A percentile compares a stretch with the other conserved stretches of the same genome.
Evolutionary conservation across 1,140 invertebrate species (phyloP).

Genomic region (Monomorium pharaonis): DNA sequence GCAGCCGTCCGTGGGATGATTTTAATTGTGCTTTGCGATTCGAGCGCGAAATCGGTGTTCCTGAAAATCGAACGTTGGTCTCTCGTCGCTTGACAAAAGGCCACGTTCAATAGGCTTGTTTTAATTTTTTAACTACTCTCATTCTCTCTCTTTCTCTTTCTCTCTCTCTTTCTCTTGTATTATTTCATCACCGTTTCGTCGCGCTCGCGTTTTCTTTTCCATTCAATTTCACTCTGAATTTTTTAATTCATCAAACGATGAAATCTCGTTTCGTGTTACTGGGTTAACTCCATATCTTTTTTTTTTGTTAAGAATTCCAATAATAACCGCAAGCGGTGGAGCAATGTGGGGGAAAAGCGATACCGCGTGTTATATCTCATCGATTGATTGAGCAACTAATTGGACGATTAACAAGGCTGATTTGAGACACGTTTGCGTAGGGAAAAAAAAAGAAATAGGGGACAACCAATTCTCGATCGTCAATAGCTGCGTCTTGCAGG

Average conservation of each 20-base stretch:
- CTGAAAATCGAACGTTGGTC: background rate
- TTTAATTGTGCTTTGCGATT: background rate
- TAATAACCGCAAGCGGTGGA: slow-evolving; percentile 5
- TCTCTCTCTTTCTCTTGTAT: background rate
- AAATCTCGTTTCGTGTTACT: slow-evolving; percentile 3
- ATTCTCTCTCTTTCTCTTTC: no score
- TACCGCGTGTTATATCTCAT: background rate
- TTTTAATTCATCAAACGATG: background rate
- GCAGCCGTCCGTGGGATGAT: background rate
- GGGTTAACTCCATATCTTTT: background rate
- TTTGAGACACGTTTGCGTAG: background rate
- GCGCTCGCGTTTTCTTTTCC: background rate
- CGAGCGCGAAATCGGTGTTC: background rate
- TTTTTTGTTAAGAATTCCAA: slow-evolving; percentile 22
- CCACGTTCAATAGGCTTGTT: background rate
- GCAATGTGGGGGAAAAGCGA: background rate
- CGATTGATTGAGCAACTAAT: slow-evolving; percentile 16
- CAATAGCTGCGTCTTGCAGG: slow-evolving; percentile 48
- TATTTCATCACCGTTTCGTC: background rate
- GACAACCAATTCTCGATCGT: background rate
- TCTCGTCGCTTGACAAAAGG: background rate
- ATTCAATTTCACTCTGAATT: slow-evolving; percentile 7
- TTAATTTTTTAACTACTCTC: background rate
- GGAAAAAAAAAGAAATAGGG: background rate
- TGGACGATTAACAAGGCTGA: background rate